A percentile compares a stretch with the other conserved stretches of the same genome.
These are phyloP conservation scores for Siphlonurus alternatus DNA, from an alignment of 2,888 invertebrate genomes.

Conservation along the genomic window DNA sequence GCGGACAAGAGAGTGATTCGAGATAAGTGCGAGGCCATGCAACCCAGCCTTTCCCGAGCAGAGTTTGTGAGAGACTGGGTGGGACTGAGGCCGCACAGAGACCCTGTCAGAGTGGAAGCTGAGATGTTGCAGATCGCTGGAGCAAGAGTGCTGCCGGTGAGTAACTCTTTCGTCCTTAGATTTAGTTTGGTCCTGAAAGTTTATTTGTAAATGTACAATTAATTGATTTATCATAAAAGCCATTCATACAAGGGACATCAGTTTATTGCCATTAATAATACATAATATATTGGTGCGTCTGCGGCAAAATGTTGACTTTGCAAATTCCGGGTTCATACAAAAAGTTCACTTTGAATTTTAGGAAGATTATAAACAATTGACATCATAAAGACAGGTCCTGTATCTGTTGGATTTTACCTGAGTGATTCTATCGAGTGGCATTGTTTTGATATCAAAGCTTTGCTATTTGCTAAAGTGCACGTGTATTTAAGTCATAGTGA, in stretches of 20 bases:
- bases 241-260: neutral
- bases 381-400: no score
- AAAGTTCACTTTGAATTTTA: no score
- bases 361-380: no score
- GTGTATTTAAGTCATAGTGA: no score
- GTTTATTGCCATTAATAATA: neutral
- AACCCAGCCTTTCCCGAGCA: conserved; percentile 44
- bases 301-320: no score
- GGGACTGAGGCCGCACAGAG: conserved; percentile 69
- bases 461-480: no score
- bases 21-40: conserved; percentile 54
- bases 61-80: conserved; percentile 47
- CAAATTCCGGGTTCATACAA: no score
- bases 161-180: neutral
- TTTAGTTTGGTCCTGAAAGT: neutral
- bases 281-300: no score
- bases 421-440: no score
- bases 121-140: conserved; percentile 17
- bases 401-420: no score
- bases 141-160: conserved; percentile 5
- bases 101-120: conserved; percentile 26
- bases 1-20: conserved; percentile 60
- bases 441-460: no score
- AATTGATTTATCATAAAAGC: neutral
- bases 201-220: neutral